phyloP scores from a whole-genome alignment of 2,888 invertebrate species.

The Dynastes hyllus region DNA sequence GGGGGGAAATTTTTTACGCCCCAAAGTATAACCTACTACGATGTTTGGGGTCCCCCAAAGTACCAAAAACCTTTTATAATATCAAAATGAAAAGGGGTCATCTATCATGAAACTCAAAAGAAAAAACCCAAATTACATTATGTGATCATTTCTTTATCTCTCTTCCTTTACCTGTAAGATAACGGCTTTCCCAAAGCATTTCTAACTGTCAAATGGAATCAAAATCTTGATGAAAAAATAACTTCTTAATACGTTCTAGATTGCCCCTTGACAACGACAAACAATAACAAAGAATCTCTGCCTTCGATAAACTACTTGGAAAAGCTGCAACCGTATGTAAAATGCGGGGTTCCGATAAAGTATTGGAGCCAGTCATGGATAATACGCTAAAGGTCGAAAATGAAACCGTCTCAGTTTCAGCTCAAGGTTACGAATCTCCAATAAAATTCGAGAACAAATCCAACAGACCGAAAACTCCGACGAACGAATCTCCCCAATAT shows the following conservation, averaged over 20 bases:
- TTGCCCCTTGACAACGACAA: conserved; percentile 40
- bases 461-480: conserved; percentile 61
- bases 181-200: too few species aligned
- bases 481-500: conserved; percentile 67
- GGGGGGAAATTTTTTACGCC: too few species aligned
- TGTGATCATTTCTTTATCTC: too few species aligned
- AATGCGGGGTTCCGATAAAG: conserved; percentile 65
- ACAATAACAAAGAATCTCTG: conserved; percentile 52
- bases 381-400: conserved; percentile 52
- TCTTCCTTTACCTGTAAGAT: too few species aligned
- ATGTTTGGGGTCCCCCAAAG: too few species aligned
- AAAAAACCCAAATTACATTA: too few species aligned
- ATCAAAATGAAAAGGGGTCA: too few species aligned
- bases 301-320: conserved; percentile 57
- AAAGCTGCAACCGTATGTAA: conserved; percentile 63
- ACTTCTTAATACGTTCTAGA: conserved; percentile 50
- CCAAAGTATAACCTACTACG: too few species aligned
- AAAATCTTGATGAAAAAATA: not conserved
- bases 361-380: conserved; percentile 53
- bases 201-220: not conserved
- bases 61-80: too few species aligned
- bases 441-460: conserved; percentile 63
- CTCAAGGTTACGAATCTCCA: conserved; percentile 68
- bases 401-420: conserved; percentile 47
- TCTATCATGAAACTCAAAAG: too few species aligned